phyloP scores from a whole-genome alignment of 2,113 vertebrate species.

The Syrrhaptes paradoxus region DNA sequence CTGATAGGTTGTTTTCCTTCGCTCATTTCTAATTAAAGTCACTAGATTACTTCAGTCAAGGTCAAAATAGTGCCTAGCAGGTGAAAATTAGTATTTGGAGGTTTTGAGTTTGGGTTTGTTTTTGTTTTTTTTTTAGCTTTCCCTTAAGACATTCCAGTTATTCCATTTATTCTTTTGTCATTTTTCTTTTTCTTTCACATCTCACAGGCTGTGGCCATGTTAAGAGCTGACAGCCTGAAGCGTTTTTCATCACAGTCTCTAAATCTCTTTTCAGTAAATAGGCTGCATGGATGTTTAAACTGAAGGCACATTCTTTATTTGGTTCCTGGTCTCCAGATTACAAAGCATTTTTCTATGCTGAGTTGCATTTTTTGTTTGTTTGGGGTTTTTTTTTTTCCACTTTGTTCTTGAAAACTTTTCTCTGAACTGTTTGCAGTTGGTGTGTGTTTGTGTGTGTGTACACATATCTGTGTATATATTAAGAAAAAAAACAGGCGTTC shows the following conservation, averaged over 20 bases:
- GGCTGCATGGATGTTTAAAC: conserved; percentile 65
- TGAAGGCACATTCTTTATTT: conserved; percentile 56
- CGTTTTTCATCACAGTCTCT: background rate
- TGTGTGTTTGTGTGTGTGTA: background rate
- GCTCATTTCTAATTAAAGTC: background rate
- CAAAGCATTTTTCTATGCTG: conserved; percentile 66
- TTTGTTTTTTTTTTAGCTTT: background rate
- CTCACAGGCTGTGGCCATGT: conserved; percentile 61
- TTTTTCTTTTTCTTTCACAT: conserved; percentile 29
- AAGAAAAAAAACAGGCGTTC: background rate
- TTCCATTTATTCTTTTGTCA: conserved; percentile 25
- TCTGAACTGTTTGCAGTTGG: conserved; percentile 41
- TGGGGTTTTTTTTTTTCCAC: conserved; percentile 34
- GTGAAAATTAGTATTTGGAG: background rate
- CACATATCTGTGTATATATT: background rate
- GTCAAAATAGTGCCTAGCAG: background rate
- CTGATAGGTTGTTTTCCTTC: background rate
- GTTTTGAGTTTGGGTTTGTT: background rate
- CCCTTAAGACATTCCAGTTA: conserved; percentile 10
- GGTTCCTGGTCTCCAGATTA: conserved; percentile 66
- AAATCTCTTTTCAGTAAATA: conserved; percentile 65
- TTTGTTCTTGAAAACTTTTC: conserved; percentile 50
- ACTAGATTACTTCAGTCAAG: background rate
- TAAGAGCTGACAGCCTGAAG: conserved; percentile 55
- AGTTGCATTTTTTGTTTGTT: conserved; percentile 67